Evolutionary conservation across 2,113 vertebrate genomes (phyloP), one percentile per base, ranked within the genome.

Genomic region (Dicerorhinus sumatrensis): DNA sequence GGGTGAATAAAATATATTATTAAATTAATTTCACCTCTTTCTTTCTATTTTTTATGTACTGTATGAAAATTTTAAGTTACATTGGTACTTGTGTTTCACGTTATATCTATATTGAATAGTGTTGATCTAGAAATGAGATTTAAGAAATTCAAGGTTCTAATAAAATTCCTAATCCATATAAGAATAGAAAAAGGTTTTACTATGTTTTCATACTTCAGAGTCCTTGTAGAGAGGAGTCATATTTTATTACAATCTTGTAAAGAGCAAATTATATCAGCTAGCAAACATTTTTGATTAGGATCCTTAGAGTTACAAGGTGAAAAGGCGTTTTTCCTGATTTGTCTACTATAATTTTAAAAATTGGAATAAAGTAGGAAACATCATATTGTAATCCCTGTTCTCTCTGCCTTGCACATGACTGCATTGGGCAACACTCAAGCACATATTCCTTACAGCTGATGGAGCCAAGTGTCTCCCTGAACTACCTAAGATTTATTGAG

Each of bases 401-500:
- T 89, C 17, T 48, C 27, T 82, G 51, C 33, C 54, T 89, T 94
- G 42, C 13, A 36, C 0, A 13, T 79, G n/a, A 27, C 21, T 77
- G 2, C 42, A 73, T 76, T 4, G 6, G 21, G 14, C 9, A 65
- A 29, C 3, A 63, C 23, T 76, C 60, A 85, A 60, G 31, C 6
- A 60, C 9, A 54, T 56, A 33, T 54, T 79, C 33, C 23, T 96
- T 87, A 39, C 2, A 94, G 60, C 11, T 51, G 56, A 81, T 69
- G n/a, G 54, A 72, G 18, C 72, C n/a, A 23, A 82, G n/a, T 94
- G 62, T 94, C 72, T 92, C 54, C 27, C 9, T 89, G 88, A 94
- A 77, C 84, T 89, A 58, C n/a, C 31, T 69, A 94, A 82, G 91
- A 96, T 94, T 96, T 96, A 94, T n/a, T 75, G 86, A 96, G 72